Percentiles rank a stretch among this genome's conserved stretches.
These are phyloP conservation scores for Cavia aperea DNA, from an alignment of 2,113 vertebrate species.

Conservation along the genomic window DNA sequence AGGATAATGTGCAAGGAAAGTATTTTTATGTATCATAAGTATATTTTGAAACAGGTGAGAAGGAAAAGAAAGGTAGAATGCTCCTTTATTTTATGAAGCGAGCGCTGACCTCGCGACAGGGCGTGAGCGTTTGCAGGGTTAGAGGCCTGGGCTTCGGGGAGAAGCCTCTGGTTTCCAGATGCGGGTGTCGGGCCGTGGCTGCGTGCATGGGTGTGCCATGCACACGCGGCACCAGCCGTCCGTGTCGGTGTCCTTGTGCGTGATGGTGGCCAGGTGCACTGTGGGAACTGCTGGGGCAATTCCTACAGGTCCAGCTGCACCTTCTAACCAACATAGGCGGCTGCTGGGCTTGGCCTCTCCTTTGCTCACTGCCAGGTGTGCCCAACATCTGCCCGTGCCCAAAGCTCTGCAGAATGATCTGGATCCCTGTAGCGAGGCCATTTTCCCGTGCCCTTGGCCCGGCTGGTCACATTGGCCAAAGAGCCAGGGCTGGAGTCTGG, in stretches of 20 bases:
- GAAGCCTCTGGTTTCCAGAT: conserved; percentile 46
- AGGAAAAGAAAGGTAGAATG: conserved; percentile 50
- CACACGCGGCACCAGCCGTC: background rate
- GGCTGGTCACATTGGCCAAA: conserved; percentile 59
- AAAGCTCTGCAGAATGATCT: conserved; percentile 14
- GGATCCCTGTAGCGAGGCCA: background rate
- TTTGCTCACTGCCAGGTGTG: conserved; percentile 15
- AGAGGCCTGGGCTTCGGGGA: conserved; percentile 50
- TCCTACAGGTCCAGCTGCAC: background rate
- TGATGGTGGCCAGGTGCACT: background rate
- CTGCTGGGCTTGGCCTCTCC: conserved; percentile 22
- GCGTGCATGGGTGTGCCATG: background rate
- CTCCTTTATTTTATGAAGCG: conserved; percentile 75
- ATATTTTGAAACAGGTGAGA: conserved; percentile 74
- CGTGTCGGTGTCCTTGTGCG: background rate
- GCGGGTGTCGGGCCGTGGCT: background rate
- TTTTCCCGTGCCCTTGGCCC: background rate
- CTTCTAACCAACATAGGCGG: background rate
- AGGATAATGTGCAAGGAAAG: conserved; percentile 57
- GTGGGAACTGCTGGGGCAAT: background rate
- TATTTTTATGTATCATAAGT: conserved; percentile 80
- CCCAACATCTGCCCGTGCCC: conserved; percentile 12
- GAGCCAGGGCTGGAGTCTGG: conserved; percentile 49
- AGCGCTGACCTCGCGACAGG: conserved; percentile 64
- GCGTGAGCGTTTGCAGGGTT: conserved; percentile 67